Conservation (phyloP, 2,888 invertebrate species). For the Campoplex nolae region DNA sequence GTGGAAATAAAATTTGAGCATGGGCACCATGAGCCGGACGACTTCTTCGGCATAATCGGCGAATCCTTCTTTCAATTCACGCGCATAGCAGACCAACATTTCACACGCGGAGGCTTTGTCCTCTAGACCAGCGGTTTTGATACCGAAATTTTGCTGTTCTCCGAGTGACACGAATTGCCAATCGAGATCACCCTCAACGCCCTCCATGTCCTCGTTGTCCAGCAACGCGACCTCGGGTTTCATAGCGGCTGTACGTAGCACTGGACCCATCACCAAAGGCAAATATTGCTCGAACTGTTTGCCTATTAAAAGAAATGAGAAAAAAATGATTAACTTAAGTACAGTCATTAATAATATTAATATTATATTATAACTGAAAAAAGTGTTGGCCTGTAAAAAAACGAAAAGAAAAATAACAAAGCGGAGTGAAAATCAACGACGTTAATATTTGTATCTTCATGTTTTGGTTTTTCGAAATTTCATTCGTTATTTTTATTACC, state of each 20-base stretch:
- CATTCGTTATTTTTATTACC: constrained; percentile 81
- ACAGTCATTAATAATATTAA: too few relatives aligned
- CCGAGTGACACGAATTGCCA: constrained; percentile 98
- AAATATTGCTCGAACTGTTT: constrained; percentile 96
- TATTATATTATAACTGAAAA: too few relatives aligned
- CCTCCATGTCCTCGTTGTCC: constrained; percentile 94
- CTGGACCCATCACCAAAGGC: constrained; percentile 97
- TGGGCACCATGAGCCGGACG: constrained; percentile 93
- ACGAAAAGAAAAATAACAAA: constrained; percentile 11
- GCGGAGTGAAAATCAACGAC: background rate
- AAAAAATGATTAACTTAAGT: background rate
- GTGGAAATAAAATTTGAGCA: constrained; percentile 97
- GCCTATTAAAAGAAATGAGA: constrained; percentile 83
- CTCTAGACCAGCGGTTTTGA: constrained; percentile 96
- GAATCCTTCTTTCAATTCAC: constrained; percentile 95
- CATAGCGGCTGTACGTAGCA: constrained; percentile 95
- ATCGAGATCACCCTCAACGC: constrained; percentile 93
- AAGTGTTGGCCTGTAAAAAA: constrained; percentile 89
- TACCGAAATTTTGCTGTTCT: constrained; percentile 97
- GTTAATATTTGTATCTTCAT: background rate
- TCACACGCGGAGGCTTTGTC: constrained; percentile 98
- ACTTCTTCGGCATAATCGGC: constrained; percentile 90
- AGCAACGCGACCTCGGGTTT: constrained; percentile 97
- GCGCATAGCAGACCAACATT: constrained; percentile 97
- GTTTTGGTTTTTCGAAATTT: constrained; percentile 6